Conservation (phyloP, 2,113 vertebrate genomes). For the Pseudopodoces humilis region DNA sequence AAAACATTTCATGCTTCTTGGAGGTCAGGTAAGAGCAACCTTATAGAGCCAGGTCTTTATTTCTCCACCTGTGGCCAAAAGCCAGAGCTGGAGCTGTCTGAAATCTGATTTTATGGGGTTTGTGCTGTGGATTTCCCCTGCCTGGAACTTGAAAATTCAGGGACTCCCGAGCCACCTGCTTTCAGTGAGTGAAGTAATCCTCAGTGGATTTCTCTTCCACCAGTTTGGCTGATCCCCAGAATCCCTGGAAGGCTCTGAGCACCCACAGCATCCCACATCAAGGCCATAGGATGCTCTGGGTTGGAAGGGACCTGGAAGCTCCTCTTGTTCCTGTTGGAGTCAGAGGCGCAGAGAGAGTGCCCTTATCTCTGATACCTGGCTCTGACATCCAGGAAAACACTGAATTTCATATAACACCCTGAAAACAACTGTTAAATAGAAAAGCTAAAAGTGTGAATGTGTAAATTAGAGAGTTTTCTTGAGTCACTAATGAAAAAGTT, state of each 20-base stretch:
- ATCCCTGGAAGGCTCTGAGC: neutral
- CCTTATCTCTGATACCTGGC: too few relatives aligned
- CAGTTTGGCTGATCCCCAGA: neutral
- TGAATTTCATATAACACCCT: too few relatives aligned
- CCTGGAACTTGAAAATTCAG: neutral
- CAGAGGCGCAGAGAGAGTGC: too few relatives aligned
- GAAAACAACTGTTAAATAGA: too few relatives aligned
- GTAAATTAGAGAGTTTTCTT: too few relatives aligned
- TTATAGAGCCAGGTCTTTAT: neutral
- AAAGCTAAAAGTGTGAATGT: too few relatives aligned
- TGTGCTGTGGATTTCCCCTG: neutral
- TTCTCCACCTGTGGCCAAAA: neutral
- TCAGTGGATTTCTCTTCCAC: neutral
- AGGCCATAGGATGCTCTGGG: neutral
- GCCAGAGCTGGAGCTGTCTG: neutral
- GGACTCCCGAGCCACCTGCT: accelerated
- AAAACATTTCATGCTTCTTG: neutral
- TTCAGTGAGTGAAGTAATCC: neutral
- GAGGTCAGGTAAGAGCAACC: neutral
- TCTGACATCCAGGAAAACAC: too few relatives aligned
- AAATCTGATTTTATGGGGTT: neutral
- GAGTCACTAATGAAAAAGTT: too few relatives aligned
- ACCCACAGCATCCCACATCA: accelerated
- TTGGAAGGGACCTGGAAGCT: neutral
- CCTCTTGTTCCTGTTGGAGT: neutral